Conservation (phyloP, 2,113 vertebrate species). For the Spheniscus mendiculus region DNA sequence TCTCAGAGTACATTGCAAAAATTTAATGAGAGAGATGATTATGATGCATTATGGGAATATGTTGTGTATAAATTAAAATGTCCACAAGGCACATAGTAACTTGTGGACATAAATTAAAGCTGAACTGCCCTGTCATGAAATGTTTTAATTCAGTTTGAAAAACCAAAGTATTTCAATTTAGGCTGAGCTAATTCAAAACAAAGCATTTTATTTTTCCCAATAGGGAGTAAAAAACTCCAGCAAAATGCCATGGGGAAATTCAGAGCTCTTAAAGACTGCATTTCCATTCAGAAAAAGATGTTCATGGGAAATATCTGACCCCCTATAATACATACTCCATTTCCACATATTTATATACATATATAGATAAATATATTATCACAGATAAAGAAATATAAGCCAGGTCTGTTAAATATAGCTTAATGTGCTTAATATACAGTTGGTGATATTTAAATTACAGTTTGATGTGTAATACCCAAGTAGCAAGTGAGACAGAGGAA, state of each 20-base stretch:
- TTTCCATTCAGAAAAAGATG: slow-evolving; percentile 55
- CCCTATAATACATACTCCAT: slow-evolving; percentile 15
- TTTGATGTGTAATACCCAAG: background rate
- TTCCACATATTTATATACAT: background rate
- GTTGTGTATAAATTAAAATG: slow-evolving; percentile 42
- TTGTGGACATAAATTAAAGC: slow-evolving; percentile 18
- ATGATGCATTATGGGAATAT: slow-evolving; percentile 38
- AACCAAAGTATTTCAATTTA: slow-evolving; percentile 56
- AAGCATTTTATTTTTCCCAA: slow-evolving; percentile 64
- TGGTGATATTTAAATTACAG: background rate
- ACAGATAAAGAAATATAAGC: background rate
- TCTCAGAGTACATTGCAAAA: slow-evolving; percentile 4
- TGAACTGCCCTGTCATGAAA: background rate
- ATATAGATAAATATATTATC: background rate
- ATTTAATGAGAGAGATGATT: background rate
- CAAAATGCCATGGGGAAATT: slow-evolving; percentile 46
- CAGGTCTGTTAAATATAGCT: background rate
- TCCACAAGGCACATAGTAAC: slow-evolving; percentile 13
- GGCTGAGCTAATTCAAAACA: slow-evolving; percentile 47
- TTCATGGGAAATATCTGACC: slow-evolving; percentile 61
- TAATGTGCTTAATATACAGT: background rate
- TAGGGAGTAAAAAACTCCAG: slow-evolving; percentile 11
- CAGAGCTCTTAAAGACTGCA: background rate
- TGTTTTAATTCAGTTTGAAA: slow-evolving; percentile 55
- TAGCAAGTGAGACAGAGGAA: background rate